A percentile compares a stretch with the other conserved stretches of the same genome.
These are phyloP conservation scores for Chroicocephalus ridibundus DNA, from an alignment of 2,113 vertebrate species.

Conservation along the genomic window DNA sequence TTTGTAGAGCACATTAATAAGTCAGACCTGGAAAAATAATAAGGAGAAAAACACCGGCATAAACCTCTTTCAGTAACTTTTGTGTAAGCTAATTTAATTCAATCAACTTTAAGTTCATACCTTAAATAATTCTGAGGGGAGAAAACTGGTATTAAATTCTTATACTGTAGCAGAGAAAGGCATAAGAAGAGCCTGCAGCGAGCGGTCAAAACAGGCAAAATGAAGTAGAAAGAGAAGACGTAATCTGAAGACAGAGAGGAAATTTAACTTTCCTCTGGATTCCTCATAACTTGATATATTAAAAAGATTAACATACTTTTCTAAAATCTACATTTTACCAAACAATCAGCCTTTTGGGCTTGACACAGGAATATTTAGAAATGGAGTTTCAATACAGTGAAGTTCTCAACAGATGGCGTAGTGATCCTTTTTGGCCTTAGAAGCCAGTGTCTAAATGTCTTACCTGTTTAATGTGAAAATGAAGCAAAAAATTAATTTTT, in stretches of 20 bases:
- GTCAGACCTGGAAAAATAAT: neutral
- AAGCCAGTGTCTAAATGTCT: neutral
- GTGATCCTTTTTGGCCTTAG: neutral
- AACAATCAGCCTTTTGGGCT: neutral
- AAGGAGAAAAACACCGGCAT: neutral
- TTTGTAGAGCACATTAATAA: neutral
- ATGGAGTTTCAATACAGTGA: neutral
- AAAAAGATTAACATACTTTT: neutral
- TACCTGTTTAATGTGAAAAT: neutral
- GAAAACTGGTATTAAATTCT: neutral
- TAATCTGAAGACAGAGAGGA: neutral
- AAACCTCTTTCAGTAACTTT: neutral
- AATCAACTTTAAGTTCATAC: neutral
- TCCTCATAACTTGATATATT: neutral
- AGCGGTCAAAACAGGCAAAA: neutral
- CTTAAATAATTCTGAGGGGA: constrained; percentile 4
- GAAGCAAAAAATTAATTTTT: neutral
- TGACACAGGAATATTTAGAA: neutral
- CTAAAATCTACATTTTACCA: neutral
- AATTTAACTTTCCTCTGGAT: neutral
- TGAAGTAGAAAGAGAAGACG: neutral
- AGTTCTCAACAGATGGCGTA: neutral
- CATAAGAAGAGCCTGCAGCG: neutral
- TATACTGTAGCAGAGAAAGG: neutral
- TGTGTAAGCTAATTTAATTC: neutral